Conservation (phyloP, 2,888 invertebrate species). For the Shargacucullia verbasci region DNA sequence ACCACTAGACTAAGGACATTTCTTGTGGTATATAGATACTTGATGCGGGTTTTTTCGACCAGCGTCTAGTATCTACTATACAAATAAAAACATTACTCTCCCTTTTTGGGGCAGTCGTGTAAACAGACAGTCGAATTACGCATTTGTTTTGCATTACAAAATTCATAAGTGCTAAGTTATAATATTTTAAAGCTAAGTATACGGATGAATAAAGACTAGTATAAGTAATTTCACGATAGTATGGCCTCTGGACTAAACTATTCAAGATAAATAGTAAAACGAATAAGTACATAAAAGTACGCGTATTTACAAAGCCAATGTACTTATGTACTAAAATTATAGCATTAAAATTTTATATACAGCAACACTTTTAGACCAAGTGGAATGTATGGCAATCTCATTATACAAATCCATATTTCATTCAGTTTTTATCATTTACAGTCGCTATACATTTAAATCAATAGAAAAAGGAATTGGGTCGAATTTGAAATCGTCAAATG, state of each 20-base stretch:
- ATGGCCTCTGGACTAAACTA: conserved; percentile 75
- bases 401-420: conserved; percentile 16
- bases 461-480: too few species aligned
- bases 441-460: too few species aligned
- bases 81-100: too few species aligned
- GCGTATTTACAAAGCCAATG: conserved; percentile 60
- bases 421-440: not conserved
- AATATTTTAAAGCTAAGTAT: conserved; percentile 29
- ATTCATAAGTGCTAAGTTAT: conserved; percentile 2
- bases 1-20: too few species aligned
- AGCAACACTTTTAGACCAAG: conserved; percentile 60
- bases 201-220: conserved; percentile 65
- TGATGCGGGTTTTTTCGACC: too few species aligned
- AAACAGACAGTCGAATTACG: not conserved
- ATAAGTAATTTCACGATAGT: conserved; percentile 69
- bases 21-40: too few species aligned
- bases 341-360: conserved; percentile 62
- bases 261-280: conserved; percentile 48
- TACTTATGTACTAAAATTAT: conserved; percentile 22
- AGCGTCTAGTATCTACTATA: too few species aligned
- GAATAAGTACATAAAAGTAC: conserved; percentile 32
- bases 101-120: too few species aligned
- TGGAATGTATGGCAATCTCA: conserved; percentile 64
- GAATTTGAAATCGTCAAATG: too few species aligned
- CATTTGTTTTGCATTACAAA: conserved; percentile 11